Conservation (phyloP, 2,888 invertebrate species). For the Caenorhabditis zanzibari region DNA sequence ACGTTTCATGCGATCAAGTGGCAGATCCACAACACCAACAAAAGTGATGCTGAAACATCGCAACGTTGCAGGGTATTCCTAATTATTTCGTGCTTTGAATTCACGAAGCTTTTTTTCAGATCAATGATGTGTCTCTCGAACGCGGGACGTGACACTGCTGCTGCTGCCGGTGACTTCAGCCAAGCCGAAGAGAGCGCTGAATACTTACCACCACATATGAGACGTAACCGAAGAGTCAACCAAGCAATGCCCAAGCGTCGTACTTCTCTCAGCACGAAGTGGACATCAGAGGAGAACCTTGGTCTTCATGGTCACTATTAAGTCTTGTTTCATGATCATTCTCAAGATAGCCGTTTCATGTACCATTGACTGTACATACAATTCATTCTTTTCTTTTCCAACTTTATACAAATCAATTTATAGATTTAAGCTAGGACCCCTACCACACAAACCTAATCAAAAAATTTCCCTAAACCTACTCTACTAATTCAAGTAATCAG, state of each 20-base stretch:
- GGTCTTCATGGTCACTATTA: conserved; percentile 50
- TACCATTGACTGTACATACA: conserved; percentile 66
- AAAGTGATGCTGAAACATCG: conserved; percentile 67
- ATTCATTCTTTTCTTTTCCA: conserved; percentile 22
- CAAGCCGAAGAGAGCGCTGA: conserved; percentile 49
- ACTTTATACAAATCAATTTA: conserved; percentile 19
- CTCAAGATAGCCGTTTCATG: conserved; percentile 41
- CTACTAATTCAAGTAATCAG: conserved; percentile 61
- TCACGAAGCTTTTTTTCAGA: conserved; percentile 6
- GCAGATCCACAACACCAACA: conserved; percentile 45
- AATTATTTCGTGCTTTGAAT: background rate
- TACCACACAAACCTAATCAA: conserved; percentile 51
- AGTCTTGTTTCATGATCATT: background rate
- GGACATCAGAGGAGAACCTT: conserved; percentile 66
- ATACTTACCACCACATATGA: conserved; percentile 57
- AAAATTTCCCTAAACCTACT: conserved; percentile 25
- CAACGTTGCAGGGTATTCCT: conserved; percentile 54
- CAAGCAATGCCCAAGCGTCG: conserved; percentile 48
- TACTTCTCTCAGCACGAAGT: conserved; percentile 57
- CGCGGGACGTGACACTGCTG: conserved; percentile 44
- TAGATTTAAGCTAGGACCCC: conserved; percentile 29
- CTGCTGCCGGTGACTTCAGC: conserved; percentile 52
- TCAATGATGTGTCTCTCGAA: conserved; percentile 66
- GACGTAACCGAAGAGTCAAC: conserved; percentile 42
- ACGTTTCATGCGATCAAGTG: conserved; percentile 40